Evolutionary conservation across 2,888 invertebrate species (phyloP).

Genomic region (Cabera pusaria): DNA sequence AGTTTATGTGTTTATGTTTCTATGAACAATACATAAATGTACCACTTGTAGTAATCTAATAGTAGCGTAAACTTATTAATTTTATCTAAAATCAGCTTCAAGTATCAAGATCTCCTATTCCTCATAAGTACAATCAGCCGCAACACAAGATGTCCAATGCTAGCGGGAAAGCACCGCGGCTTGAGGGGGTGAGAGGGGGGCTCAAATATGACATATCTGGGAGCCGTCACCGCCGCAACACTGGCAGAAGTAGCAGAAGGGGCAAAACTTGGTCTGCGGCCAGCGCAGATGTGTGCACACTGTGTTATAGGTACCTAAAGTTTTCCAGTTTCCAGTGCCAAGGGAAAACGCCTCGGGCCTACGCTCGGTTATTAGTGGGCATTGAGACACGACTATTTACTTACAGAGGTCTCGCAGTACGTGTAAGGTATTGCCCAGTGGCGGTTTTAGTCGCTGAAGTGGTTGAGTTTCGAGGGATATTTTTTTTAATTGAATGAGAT

Average conservation of each 20-base stretch:
- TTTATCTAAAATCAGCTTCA: constrained; percentile 1
- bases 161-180: constrained; percentile 35
- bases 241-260: constrained; percentile 47
- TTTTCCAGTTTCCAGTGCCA: constrained; percentile 47
- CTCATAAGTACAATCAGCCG: constrained; percentile 56
- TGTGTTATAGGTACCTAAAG: constrained; percentile 27
- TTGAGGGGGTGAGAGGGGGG: constrained; percentile 37
- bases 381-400: constrained; percentile 79
- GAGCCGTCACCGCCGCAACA: constrained; percentile 73
- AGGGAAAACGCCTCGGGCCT: constrained; percentile 67
- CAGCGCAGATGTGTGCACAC: constrained; percentile 65
- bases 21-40: too few relatives aligned
- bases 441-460: constrained; percentile 42
- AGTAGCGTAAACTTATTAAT: too few relatives aligned
- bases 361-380: constrained; percentile 70
- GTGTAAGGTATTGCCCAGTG: constrained; percentile 50
- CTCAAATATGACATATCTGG: constrained; percentile 79
- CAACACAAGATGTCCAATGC: constrained; percentile 62
- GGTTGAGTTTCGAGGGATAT: constrained; percentile 9
- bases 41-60: too few relatives aligned
- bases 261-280: constrained; percentile 70
- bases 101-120: constrained; percentile 40
- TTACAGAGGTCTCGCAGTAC: constrained; percentile 53
- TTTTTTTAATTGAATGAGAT: too few relatives aligned
- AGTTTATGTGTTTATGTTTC: too few relatives aligned